A percentile compares a stretch with the other conserved stretches of the same genome.
phyloP scores from a whole-genome alignment of 2,797 vertebrate species.

The Loriculus beryllinus region DNA sequence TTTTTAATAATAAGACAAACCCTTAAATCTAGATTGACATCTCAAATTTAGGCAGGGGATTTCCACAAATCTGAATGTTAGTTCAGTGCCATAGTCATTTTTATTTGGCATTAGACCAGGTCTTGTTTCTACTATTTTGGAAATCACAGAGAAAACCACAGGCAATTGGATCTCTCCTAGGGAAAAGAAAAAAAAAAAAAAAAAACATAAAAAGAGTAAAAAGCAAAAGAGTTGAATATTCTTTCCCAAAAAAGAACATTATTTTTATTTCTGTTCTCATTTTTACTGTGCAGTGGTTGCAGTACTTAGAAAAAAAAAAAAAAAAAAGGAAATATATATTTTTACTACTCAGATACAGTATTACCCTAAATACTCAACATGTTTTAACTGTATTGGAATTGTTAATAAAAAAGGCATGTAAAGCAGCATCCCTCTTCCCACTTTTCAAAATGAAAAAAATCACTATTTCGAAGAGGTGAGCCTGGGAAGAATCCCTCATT shows the following conservation, averaged over 20 bases:
- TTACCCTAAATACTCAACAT: neutral
- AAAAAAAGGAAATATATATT: neutral
- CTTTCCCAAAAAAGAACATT: neutral
- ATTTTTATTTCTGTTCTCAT: slow-evolving; percentile 20
- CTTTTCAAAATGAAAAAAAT: neutral
- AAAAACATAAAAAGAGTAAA: neutral
- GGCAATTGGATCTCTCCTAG: slow-evolving; percentile 34
- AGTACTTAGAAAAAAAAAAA: neutral
- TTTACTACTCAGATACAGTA: neutral
- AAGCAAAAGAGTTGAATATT: neutral
- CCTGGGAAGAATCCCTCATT: neutral
- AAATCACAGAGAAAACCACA: slow-evolving; percentile 53
- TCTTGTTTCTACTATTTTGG: slow-evolving; percentile 33
- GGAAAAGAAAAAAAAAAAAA: neutral
- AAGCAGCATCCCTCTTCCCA: neutral
- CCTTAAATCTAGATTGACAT: neutral
- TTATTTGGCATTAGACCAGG: neutral
- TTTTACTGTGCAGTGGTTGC: neutral
- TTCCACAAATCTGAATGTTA: neutral
- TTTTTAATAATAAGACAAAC: neutral
- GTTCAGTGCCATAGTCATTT: neutral
- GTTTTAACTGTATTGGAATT: neutral
- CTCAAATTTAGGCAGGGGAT: neutral
- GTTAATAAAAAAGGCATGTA: neutral
- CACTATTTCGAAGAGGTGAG: neutral